Evolutionary conservation across 1,140 invertebrate species (phyloP).

Genomic region (Bombus breviceps): DNA sequence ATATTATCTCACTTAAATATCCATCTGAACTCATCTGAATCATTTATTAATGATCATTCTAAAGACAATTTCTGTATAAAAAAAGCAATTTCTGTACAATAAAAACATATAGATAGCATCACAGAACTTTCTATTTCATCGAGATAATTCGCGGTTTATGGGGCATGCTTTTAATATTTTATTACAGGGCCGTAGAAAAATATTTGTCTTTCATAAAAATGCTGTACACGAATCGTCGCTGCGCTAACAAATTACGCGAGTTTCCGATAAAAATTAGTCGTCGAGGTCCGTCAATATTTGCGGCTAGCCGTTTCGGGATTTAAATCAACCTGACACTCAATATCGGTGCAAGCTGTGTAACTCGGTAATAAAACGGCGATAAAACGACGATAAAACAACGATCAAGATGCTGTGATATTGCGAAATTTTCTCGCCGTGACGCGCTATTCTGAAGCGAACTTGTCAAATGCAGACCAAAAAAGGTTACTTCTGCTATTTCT

Average conservation of each 20-base stretch:
- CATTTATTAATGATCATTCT: neutral
- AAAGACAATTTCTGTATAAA: no score
- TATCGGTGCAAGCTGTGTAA: neutral
- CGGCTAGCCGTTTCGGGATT: neutral
- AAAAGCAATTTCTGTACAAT: neutral
- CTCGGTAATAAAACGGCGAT: slow-evolving; percentile 34
- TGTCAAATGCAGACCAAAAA: slow-evolving; percentile 30
- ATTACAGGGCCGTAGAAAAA: neutral
- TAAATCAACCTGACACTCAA: slow-evolving; percentile 23
- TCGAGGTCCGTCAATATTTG: neutral
- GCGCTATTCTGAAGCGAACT: neutral
- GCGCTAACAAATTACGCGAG: neutral
- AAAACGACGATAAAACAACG: slow-evolving; percentile 24
- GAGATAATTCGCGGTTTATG: neutral
- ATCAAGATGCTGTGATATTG: slow-evolving; percentile 20
- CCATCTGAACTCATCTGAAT: neutral
- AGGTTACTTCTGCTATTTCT: neutral
- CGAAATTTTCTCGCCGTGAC: neutral
- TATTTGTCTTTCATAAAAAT: neutral
- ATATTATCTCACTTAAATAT: neutral
- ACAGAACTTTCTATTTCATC: neutral
- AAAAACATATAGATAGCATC: neutral
- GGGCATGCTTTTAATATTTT: neutral
- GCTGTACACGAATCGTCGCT: neutral
- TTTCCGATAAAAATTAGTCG: slow-evolving; percentile 16